A percentile compares a stretch with the other conserved stretches of the same genome.
Conservation (phyloP, 1,140 invertebrate genomes). For the Episyrphus balteatus region DNA sequence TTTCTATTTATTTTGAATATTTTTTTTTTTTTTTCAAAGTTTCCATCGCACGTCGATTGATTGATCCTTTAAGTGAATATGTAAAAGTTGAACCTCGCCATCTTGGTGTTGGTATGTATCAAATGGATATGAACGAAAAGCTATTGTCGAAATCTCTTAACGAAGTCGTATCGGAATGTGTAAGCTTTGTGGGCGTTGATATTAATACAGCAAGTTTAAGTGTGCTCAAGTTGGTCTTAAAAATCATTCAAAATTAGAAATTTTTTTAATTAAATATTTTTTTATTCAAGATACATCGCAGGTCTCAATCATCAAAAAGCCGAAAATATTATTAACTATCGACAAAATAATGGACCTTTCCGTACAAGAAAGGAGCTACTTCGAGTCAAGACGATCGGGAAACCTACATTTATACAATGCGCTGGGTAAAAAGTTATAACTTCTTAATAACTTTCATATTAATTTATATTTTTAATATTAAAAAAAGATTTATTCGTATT, state of each 20-base stretch:
- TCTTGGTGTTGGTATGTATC: constrained; percentile 87
- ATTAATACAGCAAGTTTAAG: constrained; percentile 72
- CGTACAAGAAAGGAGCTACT: constrained; percentile 58
- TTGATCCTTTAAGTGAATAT: constrained; percentile 81
- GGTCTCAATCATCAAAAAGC: constrained; percentile 65
- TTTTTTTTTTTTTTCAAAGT: constrained; percentile 35
- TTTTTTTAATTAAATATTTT: constrained; percentile 1
- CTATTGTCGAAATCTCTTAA: constrained; percentile 60
- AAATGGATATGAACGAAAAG: constrained; percentile 77
- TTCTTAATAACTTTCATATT: neutral
- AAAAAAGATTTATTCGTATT: constrained; percentile 57
- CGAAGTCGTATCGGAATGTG: constrained; percentile 66
- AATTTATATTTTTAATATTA: neutral
- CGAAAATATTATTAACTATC: constrained; percentile 65
- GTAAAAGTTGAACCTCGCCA: constrained; percentile 89
- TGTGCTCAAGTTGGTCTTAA: constrained; percentile 52
- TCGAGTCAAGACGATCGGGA: constrained; percentile 69
- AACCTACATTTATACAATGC: constrained; percentile 78
- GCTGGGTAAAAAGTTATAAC: constrained; percentile 45
- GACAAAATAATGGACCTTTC: constrained; percentile 59
- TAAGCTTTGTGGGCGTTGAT: constrained; percentile 87
- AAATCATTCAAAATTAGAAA: constrained; percentile 3
- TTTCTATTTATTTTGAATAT: too few relatives aligned
- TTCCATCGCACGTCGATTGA: constrained; percentile 73
- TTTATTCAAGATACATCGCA: constrained; percentile 53